These are phyloP conservation scores for Alectoris magna DNA, from an alignment of 2,797 vertebrate genomes.

Conservation along the genomic window DNA sequence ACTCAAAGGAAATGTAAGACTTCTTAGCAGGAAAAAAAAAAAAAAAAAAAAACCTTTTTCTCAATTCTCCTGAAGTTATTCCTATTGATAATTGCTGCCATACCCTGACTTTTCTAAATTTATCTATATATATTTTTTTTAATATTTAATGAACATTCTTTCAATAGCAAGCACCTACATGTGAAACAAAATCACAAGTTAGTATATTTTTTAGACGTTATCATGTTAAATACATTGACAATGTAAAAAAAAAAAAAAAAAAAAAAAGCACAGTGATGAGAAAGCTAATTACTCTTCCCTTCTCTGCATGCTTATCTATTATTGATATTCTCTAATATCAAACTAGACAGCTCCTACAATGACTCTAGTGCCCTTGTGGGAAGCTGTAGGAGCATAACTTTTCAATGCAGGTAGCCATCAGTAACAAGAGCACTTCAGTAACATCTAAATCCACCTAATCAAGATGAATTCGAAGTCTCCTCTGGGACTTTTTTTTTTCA, in stretches of 20 bases:
- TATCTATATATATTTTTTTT: neutral
- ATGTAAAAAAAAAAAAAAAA: slow-evolving; percentile 42
- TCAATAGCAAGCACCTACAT: neutral
- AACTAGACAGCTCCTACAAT: slow-evolving; percentile 44
- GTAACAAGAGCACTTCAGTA: slow-evolving; percentile 48
- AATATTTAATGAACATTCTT: neutral
- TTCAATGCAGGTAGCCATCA: slow-evolving; percentile 25
- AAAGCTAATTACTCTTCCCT: slow-evolving; percentile 25
- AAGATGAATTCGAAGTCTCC: neutral
- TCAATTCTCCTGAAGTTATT: neutral
- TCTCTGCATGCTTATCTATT: slow-evolving; percentile 36
- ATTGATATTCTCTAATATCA: slow-evolving; percentile 43
- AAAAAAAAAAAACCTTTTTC: neutral
- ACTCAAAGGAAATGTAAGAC: neutral
- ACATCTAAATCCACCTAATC: slow-evolving; percentile 45
- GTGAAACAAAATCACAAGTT: neutral
- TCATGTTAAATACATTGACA: neutral
- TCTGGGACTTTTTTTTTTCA: neutral
- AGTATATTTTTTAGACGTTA: neutral
- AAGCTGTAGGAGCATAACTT: slow-evolving; percentile 33
- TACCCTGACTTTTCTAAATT: neutral
- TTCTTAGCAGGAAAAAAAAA: neutral
- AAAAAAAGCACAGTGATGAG: neutral
- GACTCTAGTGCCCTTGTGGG: neutral
- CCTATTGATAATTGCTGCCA: neutral